Base-by-base conservation (phyloP, 1,140 invertebrate genomes). In the Rhizoglyphus robini region DNA sequence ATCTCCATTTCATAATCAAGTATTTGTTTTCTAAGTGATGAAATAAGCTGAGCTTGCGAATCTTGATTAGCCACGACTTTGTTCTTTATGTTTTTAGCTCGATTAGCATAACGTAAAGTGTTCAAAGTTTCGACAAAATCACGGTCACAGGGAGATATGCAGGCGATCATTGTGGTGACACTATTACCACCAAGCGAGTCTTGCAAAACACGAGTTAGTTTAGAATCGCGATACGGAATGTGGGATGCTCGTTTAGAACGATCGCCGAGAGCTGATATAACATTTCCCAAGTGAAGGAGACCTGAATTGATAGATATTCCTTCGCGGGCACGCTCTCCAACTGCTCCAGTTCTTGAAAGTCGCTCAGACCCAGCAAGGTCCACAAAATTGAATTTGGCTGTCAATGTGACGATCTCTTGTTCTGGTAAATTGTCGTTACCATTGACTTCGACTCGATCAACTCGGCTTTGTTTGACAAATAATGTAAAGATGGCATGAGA, bases 91-190 rank as follows among this genome's bases (percentile, higher is more conserved):
- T 99, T 98, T 51, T 92, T 80, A 0, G 96, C 96, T 68, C 96
- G 77, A 77, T 98, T 98, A 3, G 96, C 95, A 76, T 99, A 99
- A 73, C 96, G 96, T 18, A 99, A 76, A 0, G 96, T 97, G 75
- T 96, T 98, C 20, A 98, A 76, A 0, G 96, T 98, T 78, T 99
- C 96, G 86, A 96, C 95, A 76, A 98, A 99, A 78, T 99, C 96
- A 66, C 90, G 80, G 79, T 98, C 96, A 74, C 89, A 94, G 2
- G 96, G 94, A 27, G 91, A 96, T 29, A 98, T 85, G 76, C 96
- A 99, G 0, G 96, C 95, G 73, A 99, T 97, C 95, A 99, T 99
- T 51, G 96, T 79, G 8, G 96, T 99, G 72, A 90, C 86, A 76
- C 91, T 81, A 73, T 83, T 83, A 77, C 95, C 96, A 71, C 96